These are phyloP conservation scores for Craseonycteris thonglongyai DNA, from an alignment of 2,113 vertebrate species.

Conservation along the genomic window DNA sequence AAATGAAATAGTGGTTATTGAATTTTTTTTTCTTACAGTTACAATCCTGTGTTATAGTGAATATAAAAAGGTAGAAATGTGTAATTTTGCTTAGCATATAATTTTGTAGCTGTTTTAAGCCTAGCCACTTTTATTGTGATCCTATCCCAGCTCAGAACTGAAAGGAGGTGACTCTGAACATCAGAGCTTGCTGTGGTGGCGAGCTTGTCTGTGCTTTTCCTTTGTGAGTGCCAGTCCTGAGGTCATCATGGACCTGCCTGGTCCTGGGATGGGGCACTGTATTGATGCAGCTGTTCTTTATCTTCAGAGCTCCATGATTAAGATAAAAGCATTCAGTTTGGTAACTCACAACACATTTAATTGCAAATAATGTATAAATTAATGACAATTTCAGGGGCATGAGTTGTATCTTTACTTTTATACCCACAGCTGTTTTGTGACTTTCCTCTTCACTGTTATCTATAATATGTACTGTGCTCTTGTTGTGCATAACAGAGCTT, in stretches of 20 bases:
- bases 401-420: slow-evolving; percentile 19
- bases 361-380: neutral
- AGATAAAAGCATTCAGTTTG: slow-evolving; percentile 18
- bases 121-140: neutral
- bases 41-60: neutral
- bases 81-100: neutral
- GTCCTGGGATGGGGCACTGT: neutral
- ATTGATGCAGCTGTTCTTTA: neutral
- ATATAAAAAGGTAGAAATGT: neutral
- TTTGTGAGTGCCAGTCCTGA: neutral
- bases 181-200: neutral
- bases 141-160: neutral
- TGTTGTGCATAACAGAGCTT: slow-evolving; percentile 20
- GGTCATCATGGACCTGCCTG: neutral
- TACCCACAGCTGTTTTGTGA: neutral
- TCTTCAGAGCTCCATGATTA: neutral
- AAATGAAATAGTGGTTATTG: neutral
- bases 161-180: neutral
- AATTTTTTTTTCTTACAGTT: slow-evolving; percentile 18
- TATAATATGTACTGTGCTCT: neutral
- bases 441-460: slow-evolving; percentile 15
- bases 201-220: neutral
- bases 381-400: neutral
- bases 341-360: neutral
- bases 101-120: neutral